phyloP scores from a whole-genome alignment of 2,113 vertebrate genomes.

The Nannobrachium achirus region DNA sequence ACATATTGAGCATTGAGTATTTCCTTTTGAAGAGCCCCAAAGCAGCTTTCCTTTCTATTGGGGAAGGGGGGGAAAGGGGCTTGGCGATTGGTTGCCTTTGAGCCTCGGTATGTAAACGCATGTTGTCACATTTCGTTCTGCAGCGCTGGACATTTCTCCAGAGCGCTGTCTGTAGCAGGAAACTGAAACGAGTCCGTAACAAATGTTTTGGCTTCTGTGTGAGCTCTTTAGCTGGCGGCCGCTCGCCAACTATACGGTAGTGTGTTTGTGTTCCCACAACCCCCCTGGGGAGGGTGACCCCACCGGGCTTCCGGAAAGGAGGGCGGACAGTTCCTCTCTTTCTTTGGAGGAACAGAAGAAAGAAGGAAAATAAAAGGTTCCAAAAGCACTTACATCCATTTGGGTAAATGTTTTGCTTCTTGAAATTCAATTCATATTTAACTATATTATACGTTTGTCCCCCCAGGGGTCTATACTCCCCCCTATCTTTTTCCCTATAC shows the following conservation, averaged over 20 bases:
- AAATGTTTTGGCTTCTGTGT: conserved; percentile 79
- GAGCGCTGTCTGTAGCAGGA: conserved; percentile 49
- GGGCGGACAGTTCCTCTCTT: conserved; percentile 51
- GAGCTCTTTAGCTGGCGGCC: conserved; percentile 62
- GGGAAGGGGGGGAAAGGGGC: neutral
- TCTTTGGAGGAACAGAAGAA: conserved; percentile 22
- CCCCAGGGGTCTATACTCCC: no score
- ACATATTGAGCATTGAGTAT: conserved; percentile 17
- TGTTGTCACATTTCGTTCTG: conserved; percentile 70
- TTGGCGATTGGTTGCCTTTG: conserved; percentile 61
- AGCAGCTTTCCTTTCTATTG: conserved; percentile 54
- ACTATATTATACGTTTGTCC: no score
- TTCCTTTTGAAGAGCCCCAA: conserved; percentile 12
- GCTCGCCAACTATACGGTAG: conserved; percentile 64
- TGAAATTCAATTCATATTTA: no score
- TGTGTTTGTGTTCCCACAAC: conserved; percentile 71
- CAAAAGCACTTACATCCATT: no score
- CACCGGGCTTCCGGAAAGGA: conserved; percentile 52
- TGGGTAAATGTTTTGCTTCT: no score
- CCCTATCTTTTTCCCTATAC: no score
- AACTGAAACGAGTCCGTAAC: conserved; percentile 74
- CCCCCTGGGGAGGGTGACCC: conserved; percentile 61
- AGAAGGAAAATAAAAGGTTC: conserved; percentile 17
- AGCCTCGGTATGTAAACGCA: conserved; percentile 55
- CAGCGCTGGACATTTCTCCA: conserved; percentile 54